These are phyloP conservation scores for Prolemur simus DNA, from an alignment of 2,113 vertebrate genomes.

Conservation along the genomic window DNA sequence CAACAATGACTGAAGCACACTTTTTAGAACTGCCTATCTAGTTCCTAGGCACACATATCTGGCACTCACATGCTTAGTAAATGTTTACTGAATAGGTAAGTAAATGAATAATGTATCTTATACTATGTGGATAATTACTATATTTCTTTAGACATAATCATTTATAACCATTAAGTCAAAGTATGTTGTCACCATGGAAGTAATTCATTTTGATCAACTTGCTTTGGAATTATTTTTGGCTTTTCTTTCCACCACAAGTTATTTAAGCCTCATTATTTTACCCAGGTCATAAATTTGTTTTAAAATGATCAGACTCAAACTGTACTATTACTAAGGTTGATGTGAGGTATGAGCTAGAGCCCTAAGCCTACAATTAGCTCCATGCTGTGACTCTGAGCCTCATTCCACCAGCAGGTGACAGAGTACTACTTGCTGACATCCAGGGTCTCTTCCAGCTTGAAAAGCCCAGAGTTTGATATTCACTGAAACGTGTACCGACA, in stretches of 20 bases:
- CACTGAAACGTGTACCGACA: neutral
- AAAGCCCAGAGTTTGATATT: neutral
- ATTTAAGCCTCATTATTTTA: constrained; percentile 41
- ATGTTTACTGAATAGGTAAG: neutral
- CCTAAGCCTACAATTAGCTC: neutral
- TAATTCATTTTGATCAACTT: constrained; percentile 14
- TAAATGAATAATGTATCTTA: neutral
- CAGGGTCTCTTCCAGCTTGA: neutral
- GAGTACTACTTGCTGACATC: neutral
- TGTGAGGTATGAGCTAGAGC: neutral
- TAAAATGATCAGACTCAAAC: neutral
- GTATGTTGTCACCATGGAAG: neutral
- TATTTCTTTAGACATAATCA: constrained; percentile 32
- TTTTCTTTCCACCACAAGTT: constrained; percentile 18
- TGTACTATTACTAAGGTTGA: neutral
- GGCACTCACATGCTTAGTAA: neutral
- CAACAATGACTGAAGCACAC: neutral
- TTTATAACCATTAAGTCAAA: constrained; percentile 44
- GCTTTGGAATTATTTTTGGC: constrained; percentile 46
- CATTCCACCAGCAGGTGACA: neutral
- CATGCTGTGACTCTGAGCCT: neutral
- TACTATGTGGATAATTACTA: constrained; percentile 18
- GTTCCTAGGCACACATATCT: neutral
- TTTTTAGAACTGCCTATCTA: neutral
- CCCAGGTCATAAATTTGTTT: neutral